Evolutionary conservation across 2,113 vertebrate genomes (phyloP), one percentile per base, ranked within the genome.

Genomic region (Cinclus mexicanus): DNA sequence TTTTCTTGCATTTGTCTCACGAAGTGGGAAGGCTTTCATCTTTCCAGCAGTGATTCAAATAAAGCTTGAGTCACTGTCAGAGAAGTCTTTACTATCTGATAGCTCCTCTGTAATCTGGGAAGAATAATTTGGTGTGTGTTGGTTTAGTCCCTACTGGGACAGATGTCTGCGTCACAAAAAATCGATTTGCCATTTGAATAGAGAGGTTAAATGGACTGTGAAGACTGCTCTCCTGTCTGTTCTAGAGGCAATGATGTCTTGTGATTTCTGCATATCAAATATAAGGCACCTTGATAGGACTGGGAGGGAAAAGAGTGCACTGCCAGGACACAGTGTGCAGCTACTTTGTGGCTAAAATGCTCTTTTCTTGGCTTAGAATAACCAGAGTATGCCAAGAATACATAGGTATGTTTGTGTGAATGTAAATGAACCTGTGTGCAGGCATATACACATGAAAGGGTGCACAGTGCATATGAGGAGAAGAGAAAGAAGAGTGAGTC

Each of bases 161-260:
- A 87, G 90, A 93, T 76, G 92, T 76, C 90, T 96, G 86, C 61
- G 82, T 94, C 90, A 65, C 61, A 47, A 90, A 94, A 83, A 94
- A 93, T 78, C 14, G 42, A 83, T 95, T 93, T 93, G 88, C 80
- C 1, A 2, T 96, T 94, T 94, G 65, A 95, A 90, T 77, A 76
- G 90, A 57, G 88, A 94, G 90, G 90, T 95, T 94, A 94, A 96
- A 94, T 93, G 94, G 88, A 82, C 93, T 93, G 93, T 95, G 93
- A 94, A 96, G 88, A 57, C 90, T 87, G 88, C 41, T 96, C 90
- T 94, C 88, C 41, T 63, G 53, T 96, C 95, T 90, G 86, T 85
- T 92, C 68, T 82, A 53, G 60, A 89, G 56, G 76, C 33, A 13
- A 42, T 55, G 88, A 72, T 81, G 76, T 88, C 89, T 93, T 89